Evolutionary conservation across 2,888 invertebrate genomes (phyloP).

Genomic region (Creontiades dilutus): DNA sequence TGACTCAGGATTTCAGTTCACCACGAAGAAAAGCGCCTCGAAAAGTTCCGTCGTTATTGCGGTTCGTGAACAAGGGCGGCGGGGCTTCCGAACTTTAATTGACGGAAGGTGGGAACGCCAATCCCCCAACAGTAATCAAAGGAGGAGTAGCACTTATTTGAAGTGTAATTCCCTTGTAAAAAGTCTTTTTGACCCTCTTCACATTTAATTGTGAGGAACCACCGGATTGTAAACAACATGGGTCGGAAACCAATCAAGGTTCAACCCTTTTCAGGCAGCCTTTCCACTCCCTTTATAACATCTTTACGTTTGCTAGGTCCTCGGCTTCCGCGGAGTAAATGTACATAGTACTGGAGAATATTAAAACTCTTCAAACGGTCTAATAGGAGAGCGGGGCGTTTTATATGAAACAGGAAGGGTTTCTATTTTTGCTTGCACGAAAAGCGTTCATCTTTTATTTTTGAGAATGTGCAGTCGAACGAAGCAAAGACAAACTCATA

Average conservation of each 20-base stretch:
- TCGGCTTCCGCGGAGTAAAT: not conserved
- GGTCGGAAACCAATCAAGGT: constrained; percentile 53
- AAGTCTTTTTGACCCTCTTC: constrained; percentile 60
- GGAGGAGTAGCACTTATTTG: constrained; percentile 57
- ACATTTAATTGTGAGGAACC: constrained; percentile 54
- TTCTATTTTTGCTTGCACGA: no score
- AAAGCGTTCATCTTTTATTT: no score
- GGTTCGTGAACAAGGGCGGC: not conserved
- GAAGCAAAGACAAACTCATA: no score
- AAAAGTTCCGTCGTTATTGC: constrained; percentile 50
- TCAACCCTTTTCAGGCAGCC: not conserved
- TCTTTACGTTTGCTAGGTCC: constrained; percentile 13
- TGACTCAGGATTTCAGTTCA: not conserved
- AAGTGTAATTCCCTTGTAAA: constrained; percentile 63
- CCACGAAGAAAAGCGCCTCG: not conserved
- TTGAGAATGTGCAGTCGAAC: no score
- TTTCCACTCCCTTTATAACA: constrained; percentile 28
- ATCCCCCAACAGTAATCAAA: constrained; percentile 54
- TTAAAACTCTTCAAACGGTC: not conserved
- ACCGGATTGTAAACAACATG: constrained; percentile 48
- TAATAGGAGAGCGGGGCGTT: not conserved
- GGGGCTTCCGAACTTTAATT: constrained; percentile 51
- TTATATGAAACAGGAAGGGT: no score
- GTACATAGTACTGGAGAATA: not conserved
- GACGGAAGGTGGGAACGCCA: constrained; percentile 53